A percentile compares a stretch with the other conserved stretches of the same genome.
These are phyloP conservation scores for Romanogobio albipinnatus DNA, from an alignment of 2,113 vertebrate genomes.

Conservation along the genomic window DNA sequence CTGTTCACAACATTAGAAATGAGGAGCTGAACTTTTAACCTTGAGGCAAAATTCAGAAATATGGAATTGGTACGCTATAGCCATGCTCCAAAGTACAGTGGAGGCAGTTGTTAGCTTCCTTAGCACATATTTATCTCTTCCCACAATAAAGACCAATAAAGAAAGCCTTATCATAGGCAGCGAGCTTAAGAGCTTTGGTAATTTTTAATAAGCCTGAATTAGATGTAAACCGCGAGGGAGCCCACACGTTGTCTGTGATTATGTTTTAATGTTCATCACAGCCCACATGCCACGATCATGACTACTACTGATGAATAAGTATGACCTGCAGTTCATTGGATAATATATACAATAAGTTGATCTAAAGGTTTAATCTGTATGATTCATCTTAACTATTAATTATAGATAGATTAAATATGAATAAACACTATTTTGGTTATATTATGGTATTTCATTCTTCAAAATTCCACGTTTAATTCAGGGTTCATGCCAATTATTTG, in stretches of 20 bases:
- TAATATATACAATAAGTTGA: not conserved
- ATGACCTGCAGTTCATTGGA: not conserved
- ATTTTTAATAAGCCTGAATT: constrained; percentile 48
- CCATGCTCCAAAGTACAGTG: not conserved
- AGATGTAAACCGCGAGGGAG: constrained; percentile 5
- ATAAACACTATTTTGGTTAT: no score
- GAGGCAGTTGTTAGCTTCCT: not conserved
- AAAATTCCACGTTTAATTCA: no score
- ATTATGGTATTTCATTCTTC: no score
- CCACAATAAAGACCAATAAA: not conserved
- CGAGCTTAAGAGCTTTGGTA: constrained; percentile 44
- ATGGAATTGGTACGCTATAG: not conserved
- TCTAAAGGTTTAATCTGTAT: not conserved
- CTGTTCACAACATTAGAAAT: constrained; percentile 14
- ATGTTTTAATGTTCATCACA: constrained; percentile 25
- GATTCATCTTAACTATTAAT: not conserved
- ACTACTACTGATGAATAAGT: not conserved
- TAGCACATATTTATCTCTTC: constrained; percentile 7
- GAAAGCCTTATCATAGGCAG: constrained; percentile 21
- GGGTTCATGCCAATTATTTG: no score
- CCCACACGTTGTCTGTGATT: not conserved
- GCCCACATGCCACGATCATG: not conserved
- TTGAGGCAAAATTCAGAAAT: not conserved
- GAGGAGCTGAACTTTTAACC: constrained; percentile 37
- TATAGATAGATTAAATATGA: no score